These are phyloP conservation scores for Aythya baeri DNA, from an alignment of 2,113 vertebrate species.

Conservation along the genomic window DNA sequence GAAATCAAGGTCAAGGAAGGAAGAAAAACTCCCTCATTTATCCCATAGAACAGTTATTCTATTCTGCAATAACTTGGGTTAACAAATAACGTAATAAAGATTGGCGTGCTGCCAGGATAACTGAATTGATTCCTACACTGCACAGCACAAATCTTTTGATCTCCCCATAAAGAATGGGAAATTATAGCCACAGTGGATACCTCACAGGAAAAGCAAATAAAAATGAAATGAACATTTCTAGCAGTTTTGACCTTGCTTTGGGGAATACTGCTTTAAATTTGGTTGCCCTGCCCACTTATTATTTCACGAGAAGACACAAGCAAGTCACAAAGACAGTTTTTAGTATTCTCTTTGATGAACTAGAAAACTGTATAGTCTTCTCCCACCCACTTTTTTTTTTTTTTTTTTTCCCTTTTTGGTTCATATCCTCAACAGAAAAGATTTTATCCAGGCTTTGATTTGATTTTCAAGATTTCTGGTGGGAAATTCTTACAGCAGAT, in stretches of 20 bases:
- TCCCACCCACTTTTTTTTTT: constrained; percentile 1
- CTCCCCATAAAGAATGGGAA: constrained; percentile 73
- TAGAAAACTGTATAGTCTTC: constrained; percentile 41
- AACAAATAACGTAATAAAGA: constrained; percentile 77
- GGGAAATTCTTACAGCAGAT: constrained; percentile 72
- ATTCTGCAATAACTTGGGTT: constrained; percentile 69
- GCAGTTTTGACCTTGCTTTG: constrained; percentile 67
- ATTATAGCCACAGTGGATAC: constrained; percentile 70
- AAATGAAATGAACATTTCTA: constrained; percentile 74
- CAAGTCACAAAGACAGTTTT: constrained; percentile 41
- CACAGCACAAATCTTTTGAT: constrained; percentile 76
- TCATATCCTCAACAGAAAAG: constrained; percentile 50
- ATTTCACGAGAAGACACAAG: constrained; percentile 45
- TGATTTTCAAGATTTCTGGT: constrained; percentile 73
- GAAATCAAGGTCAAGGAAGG: constrained; percentile 66
- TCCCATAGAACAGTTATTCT: constrained; percentile 65
- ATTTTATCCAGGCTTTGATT: constrained; percentile 72
- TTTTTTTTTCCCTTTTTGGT: not conserved
- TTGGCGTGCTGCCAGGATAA: constrained; percentile 66
- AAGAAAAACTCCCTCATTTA: constrained; percentile 55
- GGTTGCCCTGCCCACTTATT: constrained; percentile 67
- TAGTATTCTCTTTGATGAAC: constrained; percentile 64
- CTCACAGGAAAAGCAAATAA: constrained; percentile 76
- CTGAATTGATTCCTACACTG: constrained; percentile 69
- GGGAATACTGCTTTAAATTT: constrained; percentile 71